A percentile compares a stretch with the other conserved stretches of the same genome.
These are phyloP conservation scores for Electrophaes corylata DNA, from an alignment of 2,888 invertebrate species.

Conservation along the genomic window DNA sequence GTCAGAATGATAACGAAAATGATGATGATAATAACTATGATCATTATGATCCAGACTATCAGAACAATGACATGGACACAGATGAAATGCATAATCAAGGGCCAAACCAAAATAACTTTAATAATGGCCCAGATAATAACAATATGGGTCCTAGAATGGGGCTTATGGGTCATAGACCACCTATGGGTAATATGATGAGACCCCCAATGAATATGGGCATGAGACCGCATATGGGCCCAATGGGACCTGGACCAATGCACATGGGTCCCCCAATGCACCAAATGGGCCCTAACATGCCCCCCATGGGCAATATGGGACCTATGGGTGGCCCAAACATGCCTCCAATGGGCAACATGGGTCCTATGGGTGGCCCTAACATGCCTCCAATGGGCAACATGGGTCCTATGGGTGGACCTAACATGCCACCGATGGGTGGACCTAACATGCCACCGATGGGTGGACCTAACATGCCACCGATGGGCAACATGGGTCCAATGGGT, in stretches of 20 bases:
- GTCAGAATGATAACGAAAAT: conserved; percentile 48
- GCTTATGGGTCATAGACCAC: conserved; percentile 35
- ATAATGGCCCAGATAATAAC: conserved; percentile 66
- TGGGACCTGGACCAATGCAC: conserved; percentile 33
- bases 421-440: conserved; percentile 43
- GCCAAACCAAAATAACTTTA: conserved; percentile 59
- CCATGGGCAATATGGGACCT: conserved; percentile 53
- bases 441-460: conserved; percentile 44
- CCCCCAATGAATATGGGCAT: conserved; percentile 39
- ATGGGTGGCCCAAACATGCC: conserved; percentile 38
- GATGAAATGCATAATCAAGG: conserved; percentile 71
- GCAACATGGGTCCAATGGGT: conserved; percentile 42
- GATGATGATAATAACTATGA: conserved; percentile 59
- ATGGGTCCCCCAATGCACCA: conserved; percentile 31
- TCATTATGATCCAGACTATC: conserved; percentile 66
- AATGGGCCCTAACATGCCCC: conserved; percentile 39
- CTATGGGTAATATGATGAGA: conserved; percentile 45
- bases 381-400: conserved; percentile 45
- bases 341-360: conserved; percentile 48
- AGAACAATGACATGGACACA: conserved; percentile 71
- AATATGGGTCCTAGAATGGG: conserved; percentile 44
- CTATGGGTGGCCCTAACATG: conserved; percentile 44
- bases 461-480: conserved; percentile 44
- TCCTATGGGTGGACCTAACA: conserved; percentile 42
- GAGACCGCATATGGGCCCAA: conserved; percentile 39